Base-by-base conservation (phyloP, 2,797 vertebrate genomes). In the Taenioides sp. region DNA sequence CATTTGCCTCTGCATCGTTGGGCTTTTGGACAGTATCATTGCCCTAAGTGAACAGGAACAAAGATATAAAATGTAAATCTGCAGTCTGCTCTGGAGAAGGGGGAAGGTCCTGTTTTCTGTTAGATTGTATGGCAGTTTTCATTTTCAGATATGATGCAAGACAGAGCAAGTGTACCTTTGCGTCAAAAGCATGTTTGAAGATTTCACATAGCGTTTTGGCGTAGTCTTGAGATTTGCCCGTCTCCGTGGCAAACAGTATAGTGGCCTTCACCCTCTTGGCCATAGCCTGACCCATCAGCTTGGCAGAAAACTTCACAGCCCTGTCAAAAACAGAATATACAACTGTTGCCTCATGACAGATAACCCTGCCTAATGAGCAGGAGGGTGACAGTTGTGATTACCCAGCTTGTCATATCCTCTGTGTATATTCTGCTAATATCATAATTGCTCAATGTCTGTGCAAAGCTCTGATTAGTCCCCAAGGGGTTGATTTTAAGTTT, bases 241-340 rank as follows among this genome's bases (percentile, higher is more conserved):
- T 99, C 81, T 99, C 98, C 0, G 97, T 98, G 84, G 97, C 98
- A 0, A 96, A 99, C 71, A 99, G 93, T 77, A 99, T 99, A 80
- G 96, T 98, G 0, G 98, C 98, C 86, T 99, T 99, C 72, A 99
- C 98, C 78, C 98, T 95, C 92, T 98, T 99, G 55, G 98, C 98
- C 98, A 99, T 99, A 40, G 98, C 98, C 66, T 99, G 96, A 3
- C 97, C 97, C 98, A 99, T 99, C 82, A 99, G 92, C 83, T 99
- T 99, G 73, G 98, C 96, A 0, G 98, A 99, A 89, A 99, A 99
- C 90, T 99, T 99, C 75, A 99, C 98, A 20, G 97, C 98, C 87
- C 98, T 99, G 85, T 22, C 72, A 69, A 86, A 49, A 17, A 12
- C 72, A 5, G 52, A 55, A 65, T 14, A 12, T 59, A 67, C 22